Evolutionary conservation across 2,888 invertebrate genomes (phyloP), one percentile per base, ranked within the genome.

Genomic region (Drosophila recens): DNA sequence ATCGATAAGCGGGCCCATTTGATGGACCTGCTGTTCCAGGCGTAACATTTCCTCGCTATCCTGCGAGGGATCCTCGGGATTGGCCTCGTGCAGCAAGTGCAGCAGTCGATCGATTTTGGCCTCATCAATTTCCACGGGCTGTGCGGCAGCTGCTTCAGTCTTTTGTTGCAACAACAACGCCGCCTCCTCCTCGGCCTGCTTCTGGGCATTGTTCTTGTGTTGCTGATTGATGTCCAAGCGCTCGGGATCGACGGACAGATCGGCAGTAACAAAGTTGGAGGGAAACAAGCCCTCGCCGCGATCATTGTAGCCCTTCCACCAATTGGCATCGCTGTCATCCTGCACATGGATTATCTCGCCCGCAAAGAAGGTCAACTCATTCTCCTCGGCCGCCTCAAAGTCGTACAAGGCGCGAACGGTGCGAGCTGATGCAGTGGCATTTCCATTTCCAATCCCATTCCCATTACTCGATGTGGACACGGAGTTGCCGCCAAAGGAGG

Each of bases 301-400:
- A 91, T 97, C 96, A 93, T 97, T 98, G 89, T 95, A 96, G 8
- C 99, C 99, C 93, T 98, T 98, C 99, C 99, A 99, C 99, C 99
- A 99, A 93, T 99, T 99, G 17, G 97, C 96, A 94, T 99, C 99
- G 82, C 97, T 96, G 92, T 98, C 97, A 93, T 99, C 99, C 67
- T 96, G 93, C 75, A 99, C 97, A 91, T 96, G 95, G 90, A 99
- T 96, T 75, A 98, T 95, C 94, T 99, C 99, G 65, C 99, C 99
- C 48, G 98, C 95, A 85, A 95, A 95, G 93, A 99, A 99, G 0
- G 99, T 98, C 48, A 99, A 94, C 93, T 99, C 99, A 93, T 99
- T 99, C 91, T 99, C 99, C 93, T 99, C 99, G 10, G 97, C 99
- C 6, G 99, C 99, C 93, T 99, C 99, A 93, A 99, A 99, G 93